Conservation (phyloP, 1,140 invertebrate species). For the Tribolium castaneum region DNA sequence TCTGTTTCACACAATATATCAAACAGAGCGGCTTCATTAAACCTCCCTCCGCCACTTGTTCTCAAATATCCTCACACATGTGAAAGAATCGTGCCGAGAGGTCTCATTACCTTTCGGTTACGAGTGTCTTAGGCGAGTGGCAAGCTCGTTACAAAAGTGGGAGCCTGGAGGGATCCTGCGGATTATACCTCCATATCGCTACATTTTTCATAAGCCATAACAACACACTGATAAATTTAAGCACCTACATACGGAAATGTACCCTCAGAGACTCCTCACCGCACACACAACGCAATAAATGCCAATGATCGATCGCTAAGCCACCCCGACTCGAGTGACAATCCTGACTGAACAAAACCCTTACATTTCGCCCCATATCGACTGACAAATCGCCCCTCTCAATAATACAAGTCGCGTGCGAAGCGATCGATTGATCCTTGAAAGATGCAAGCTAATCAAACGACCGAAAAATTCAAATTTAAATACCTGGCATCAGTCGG, state of each 20-base stretch:
- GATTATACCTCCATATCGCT: not conserved
- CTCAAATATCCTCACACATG: not conserved
- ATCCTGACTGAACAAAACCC: constrained; percentile 23
- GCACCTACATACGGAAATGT: too few species aligned
- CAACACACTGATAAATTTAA: not conserved
- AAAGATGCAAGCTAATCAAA: constrained; percentile 19
- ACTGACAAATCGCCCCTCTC: not conserved
- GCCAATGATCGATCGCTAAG: constrained; percentile 2
- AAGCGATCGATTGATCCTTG: constrained; percentile 18
- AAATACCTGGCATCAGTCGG: constrained; percentile 81
- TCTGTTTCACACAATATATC: not conserved
- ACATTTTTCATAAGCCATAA: not conserved
- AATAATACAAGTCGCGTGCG: constrained; percentile 24
- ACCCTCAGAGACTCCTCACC: not conserved
- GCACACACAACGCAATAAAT: not conserved
- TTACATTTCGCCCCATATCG: constrained; percentile 14
- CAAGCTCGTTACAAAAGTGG: not conserved
- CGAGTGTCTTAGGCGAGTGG: not conserved
- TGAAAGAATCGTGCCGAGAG: not conserved
- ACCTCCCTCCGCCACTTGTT: not conserved
- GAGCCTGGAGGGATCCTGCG: not conserved
- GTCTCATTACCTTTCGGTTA: constrained; percentile 1
- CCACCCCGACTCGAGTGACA: constrained; percentile 1
- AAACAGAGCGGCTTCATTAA: not conserved
- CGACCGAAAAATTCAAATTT: not conserved